These are phyloP conservation scores for Maccullochella peelii DNA, from an alignment of 2,113 vertebrate species.

Conservation along the genomic window DNA sequence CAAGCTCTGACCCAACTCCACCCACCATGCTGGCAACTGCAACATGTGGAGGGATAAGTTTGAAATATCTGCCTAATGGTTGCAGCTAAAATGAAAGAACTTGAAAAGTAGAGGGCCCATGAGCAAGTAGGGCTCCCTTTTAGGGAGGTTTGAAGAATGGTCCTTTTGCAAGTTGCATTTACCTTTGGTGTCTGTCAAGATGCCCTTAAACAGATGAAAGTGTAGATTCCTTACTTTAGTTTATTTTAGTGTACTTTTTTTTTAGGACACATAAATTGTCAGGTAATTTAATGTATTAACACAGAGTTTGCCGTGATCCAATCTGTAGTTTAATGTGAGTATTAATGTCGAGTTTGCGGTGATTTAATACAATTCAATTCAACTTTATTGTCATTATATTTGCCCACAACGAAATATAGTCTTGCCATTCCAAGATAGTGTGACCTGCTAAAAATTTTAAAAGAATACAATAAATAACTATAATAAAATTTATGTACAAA, in stretches of 20 bases:
- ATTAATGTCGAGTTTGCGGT: background rate
- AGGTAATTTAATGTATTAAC: background rate
- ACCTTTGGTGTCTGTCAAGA: background rate
- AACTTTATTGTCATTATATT: background rate
- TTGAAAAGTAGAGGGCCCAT: constrained; percentile 1
- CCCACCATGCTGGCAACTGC: constrained; percentile 46
- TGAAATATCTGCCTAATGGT: constrained; percentile 45
- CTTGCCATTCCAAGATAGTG: background rate
- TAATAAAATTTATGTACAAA: background rate
- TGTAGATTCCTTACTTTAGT: background rate
- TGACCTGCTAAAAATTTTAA: too few species aligned
- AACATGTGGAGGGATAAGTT: constrained; percentile 28
- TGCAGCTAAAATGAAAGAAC: constrained; percentile 25
- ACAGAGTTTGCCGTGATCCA: background rate
- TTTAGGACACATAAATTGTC: too few species aligned
- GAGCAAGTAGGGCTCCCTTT: background rate
- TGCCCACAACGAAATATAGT: background rate
- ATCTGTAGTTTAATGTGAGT: background rate
- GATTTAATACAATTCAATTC: background rate
- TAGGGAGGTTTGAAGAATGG: background rate
- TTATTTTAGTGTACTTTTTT: background rate
- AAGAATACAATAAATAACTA: background rate
- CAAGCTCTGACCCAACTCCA: constrained; percentile 37
- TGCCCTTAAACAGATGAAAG: background rate
- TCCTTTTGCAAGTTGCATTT: background rate